Evolutionary conservation across 2,888 invertebrate genomes (phyloP).

Genomic region (Ischnus inquisitorius): DNA sequence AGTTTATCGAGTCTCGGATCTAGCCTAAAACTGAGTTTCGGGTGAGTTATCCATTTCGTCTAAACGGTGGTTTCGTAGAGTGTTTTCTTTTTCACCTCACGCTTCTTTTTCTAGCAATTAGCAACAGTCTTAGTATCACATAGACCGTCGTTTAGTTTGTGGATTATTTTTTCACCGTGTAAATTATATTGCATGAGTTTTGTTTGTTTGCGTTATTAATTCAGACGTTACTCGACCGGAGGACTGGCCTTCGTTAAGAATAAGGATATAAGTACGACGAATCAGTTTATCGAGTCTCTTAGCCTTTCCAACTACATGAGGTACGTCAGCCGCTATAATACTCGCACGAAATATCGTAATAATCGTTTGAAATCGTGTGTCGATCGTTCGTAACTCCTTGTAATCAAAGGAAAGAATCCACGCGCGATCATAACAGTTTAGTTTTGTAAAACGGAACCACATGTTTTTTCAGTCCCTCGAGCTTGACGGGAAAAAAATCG

Average conservation of each 20-base stretch:
- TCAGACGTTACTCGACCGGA: constrained; percentile 82
- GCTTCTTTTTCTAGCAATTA: constrained; percentile 50
- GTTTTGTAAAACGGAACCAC: not conserved
- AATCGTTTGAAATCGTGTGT: not conserved
- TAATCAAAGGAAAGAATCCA: not conserved
- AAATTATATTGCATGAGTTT: constrained; percentile 75
- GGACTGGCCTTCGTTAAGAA: constrained; percentile 82
- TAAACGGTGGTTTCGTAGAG: constrained; percentile 43
- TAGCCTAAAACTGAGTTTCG: constrained; percentile 94
- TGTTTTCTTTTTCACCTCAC: constrained; percentile 64
- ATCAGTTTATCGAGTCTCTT: constrained; percentile 83
- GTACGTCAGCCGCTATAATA: constrained; percentile 73
- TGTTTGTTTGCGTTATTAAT: constrained; percentile 73
- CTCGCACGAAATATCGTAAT: constrained; percentile 9
- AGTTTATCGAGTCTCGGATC: constrained; percentile 93
- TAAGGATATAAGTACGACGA: constrained; percentile 82
- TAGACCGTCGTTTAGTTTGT: constrained; percentile 61
- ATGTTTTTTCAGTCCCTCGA: constrained; percentile 89
- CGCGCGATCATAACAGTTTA: not conserved
- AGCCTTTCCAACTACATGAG: constrained; percentile 83
- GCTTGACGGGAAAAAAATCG: constrained; percentile 94
- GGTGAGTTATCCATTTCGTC: constrained; percentile 87
- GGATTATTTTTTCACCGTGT: constrained; percentile 56
- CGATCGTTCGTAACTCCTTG: not conserved
- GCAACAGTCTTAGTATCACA: constrained; percentile 61